Conservation (phyloP, 2,113 vertebrate species). For the Takifugu flavidus region DNA sequence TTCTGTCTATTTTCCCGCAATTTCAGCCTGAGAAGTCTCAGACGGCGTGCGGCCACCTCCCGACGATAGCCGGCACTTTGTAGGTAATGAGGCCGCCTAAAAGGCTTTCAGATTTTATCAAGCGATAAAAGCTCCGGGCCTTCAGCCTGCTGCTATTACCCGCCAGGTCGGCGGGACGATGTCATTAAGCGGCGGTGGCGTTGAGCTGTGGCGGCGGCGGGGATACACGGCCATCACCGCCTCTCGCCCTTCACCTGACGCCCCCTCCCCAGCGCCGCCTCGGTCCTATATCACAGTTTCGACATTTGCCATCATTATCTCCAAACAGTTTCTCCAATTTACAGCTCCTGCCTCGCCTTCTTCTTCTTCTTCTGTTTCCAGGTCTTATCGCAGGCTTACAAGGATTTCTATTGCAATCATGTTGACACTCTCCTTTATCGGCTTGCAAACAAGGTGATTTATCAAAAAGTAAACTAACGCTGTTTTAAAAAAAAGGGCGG, state of each 20-base stretch:
- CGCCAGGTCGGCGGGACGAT: constrained; percentile 38
- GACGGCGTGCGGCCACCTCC: constrained; percentile 28
- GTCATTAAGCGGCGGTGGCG: constrained; percentile 49
- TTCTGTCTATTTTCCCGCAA: constrained; percentile 53
- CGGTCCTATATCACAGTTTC: constrained; percentile 23
- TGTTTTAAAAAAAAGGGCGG: not conserved
- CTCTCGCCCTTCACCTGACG: constrained; percentile 42
- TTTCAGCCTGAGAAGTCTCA: constrained; percentile 69
- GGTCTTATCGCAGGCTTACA: constrained; percentile 27
- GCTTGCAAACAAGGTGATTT: constrained; percentile 17
- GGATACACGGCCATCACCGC: not conserved
- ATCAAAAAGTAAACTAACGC: constrained; percentile 20
- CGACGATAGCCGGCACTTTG: constrained; percentile 52
- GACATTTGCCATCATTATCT: constrained; percentile 31
- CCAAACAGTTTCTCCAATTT: constrained; percentile 23
- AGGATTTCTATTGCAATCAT: constrained; percentile 22
- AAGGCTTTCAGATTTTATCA: constrained; percentile 82
- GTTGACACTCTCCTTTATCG: constrained; percentile 32
- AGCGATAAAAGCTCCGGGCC: constrained; percentile 75
- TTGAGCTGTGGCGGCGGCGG: constrained; percentile 22
- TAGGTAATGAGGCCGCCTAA: constrained; percentile 72
- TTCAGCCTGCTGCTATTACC: constrained; percentile 43
- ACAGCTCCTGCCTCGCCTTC: constrained; percentile 9
- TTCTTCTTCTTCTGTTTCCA: constrained; percentile 5
- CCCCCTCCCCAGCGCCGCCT: constrained; percentile 5